These are phyloP conservation scores for Ahaetulla prasina DNA, from an alignment of 2,113 vertebrate genomes.

Conservation along the genomic window DNA sequence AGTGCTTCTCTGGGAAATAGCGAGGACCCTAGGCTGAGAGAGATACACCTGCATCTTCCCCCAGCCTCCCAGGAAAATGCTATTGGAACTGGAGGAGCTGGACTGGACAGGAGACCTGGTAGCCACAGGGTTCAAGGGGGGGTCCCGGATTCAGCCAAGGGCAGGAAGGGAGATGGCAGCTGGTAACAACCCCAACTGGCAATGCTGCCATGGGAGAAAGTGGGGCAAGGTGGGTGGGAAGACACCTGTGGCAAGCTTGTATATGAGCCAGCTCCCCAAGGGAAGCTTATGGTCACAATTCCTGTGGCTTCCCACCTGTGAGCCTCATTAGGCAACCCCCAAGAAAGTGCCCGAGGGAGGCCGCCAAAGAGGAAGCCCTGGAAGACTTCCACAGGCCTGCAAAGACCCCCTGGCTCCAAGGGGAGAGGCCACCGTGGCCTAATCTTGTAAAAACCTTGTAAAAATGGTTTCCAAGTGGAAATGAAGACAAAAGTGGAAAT, in stretches of 20 bases:
- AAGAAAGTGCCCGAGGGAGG: not conserved
- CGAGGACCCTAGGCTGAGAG: not conserved
- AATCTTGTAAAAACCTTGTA: too few species aligned
- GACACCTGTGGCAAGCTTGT: not conserved
- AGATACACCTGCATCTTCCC: not conserved
- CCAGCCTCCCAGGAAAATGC: not conserved
- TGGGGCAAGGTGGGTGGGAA: not conserved
- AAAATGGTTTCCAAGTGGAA: not conserved
- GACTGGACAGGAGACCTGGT: not conserved
- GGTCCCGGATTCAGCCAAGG: not conserved
- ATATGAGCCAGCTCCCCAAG: not conserved
- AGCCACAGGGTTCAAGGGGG: not conserved
- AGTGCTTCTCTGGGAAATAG: not conserved
- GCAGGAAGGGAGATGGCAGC: not conserved
- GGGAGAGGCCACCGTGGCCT: not conserved
- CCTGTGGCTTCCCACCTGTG: not conserved
- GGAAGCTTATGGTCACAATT: not conserved
- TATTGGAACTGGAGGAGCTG: not conserved
- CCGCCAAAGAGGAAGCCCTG: not conserved
- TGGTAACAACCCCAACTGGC: not conserved
- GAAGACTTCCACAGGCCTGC: not conserved
- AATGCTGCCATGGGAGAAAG: not conserved
- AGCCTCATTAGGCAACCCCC: not conserved
- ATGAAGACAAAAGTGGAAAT: not conserved
- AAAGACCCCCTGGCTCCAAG: not conserved